phyloP scores from a whole-genome alignment of 1,140 invertebrate genomes.

The Pogonomyrmex californicus region DNA sequence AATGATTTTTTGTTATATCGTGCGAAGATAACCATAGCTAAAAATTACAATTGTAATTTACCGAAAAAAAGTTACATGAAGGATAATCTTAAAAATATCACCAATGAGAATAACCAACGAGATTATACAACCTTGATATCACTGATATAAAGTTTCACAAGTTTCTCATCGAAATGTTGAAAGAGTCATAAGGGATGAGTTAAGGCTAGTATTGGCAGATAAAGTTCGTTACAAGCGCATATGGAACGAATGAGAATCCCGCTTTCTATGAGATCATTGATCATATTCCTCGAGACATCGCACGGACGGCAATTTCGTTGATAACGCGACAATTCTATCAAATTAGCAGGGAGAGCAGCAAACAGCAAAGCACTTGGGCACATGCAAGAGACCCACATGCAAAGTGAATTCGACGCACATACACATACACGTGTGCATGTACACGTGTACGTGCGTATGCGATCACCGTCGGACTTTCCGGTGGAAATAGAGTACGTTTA shows the following conservation, averaged over 20 bases:
- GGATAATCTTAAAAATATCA: background rate
- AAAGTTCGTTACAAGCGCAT: conserved; percentile 9
- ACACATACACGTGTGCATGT: conserved; percentile 51
- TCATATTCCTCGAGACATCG: conserved; percentile 19
- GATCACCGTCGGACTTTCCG: conserved; percentile 37
- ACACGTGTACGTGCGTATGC: conserved; percentile 79
- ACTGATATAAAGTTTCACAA: background rate
- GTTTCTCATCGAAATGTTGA: background rate
- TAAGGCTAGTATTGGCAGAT: background rate
- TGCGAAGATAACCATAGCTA: background rate
- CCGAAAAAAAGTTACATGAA: background rate
- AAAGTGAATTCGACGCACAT: conserved; percentile 76
- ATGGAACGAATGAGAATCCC: conserved; percentile 29
- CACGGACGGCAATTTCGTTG: conserved; percentile 59
- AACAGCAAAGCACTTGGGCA: conserved; percentile 85
- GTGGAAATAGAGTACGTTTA: conserved; percentile 38
- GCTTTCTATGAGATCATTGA: conserved; percentile 21
- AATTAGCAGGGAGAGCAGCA: conserved; percentile 82
- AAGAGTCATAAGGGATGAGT: background rate
- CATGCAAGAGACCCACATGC: conserved; percentile 87
- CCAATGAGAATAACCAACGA: background rate
- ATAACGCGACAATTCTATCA: conserved; percentile 51
- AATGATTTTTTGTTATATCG: conserved; percentile 21
- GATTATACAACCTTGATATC: background rate
- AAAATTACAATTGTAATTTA: background rate